Conservation (phyloP, 2,888 invertebrate genomes). For the Pseudococcus viburni region DNA sequence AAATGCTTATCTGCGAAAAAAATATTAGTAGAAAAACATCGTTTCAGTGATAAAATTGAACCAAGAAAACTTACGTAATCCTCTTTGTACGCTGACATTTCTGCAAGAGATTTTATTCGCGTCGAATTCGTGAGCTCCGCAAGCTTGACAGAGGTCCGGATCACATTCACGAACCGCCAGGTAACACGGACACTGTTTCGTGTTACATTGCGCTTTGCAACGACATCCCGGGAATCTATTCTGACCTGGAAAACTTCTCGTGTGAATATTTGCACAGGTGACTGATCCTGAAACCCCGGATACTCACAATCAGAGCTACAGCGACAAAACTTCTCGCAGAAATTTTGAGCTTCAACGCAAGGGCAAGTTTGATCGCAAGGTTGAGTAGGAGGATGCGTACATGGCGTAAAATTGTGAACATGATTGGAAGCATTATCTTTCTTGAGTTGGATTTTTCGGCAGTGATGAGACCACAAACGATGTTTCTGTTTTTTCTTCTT, state of each 20-base stretch:
- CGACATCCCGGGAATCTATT: slow-evolving; percentile 98
- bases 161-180: slow-evolving; percentile 98
- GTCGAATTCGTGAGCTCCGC: slow-evolving; percentile 92
- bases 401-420: slow-evolving; percentile 93
- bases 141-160: slow-evolving; percentile 96
- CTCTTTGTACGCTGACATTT: slow-evolving; percentile 93
- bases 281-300: background rate
- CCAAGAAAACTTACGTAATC: slow-evolving; percentile 78
- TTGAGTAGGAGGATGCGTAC: slow-evolving; percentile 92
- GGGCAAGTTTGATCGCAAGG: slow-evolving; percentile 92
- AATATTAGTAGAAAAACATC: background rate
- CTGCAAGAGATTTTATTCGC: slow-evolving; percentile 87
- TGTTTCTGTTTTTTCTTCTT: slow-evolving; percentile 70
- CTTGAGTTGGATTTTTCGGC: slow-evolving; percentile 93
- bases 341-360: slow-evolving; percentile 94
- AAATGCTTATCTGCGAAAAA: slow-evolving; percentile 81
- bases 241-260: slow-evolving; percentile 76
- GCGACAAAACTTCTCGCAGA: slow-evolving; percentile 99
- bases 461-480: slow-evolving; percentile 95
- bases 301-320: slow-evolving; percentile 92
- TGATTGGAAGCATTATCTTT: slow-evolving; percentile 86
- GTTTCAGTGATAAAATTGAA: background rate
- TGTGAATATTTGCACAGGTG: background rate
- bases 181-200: slow-evolving; percentile 99
- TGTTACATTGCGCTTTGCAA: slow-evolving; percentile 98